Evolutionary conservation across 2,113 vertebrate species (phyloP).

Genomic region (Epinephelus fuscoguttatus): DNA sequence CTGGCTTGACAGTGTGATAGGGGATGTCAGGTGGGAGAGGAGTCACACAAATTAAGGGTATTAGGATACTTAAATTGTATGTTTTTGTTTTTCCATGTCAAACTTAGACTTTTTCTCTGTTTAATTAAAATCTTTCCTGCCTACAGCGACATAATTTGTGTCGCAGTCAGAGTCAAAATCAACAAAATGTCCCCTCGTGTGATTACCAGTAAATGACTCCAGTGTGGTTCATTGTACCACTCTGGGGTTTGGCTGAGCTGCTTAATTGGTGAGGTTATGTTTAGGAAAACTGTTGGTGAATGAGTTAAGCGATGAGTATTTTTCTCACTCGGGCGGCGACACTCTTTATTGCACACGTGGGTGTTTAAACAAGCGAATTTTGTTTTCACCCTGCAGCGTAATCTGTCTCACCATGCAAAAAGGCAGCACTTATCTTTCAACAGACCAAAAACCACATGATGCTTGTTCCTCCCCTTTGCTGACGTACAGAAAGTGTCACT

Average conservation of each 20-base stretch:
- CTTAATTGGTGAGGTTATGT: slow-evolving; percentile 11
- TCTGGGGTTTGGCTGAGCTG: not conserved
- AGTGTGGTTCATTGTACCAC: slow-evolving; percentile 13
- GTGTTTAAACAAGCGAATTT: slow-evolving; percentile 28
- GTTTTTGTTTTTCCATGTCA: not conserved
- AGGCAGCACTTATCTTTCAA: slow-evolving; percentile 14
- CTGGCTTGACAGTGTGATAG: slow-evolving; percentile 38
- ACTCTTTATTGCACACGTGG: not conserved
- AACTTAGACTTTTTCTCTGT: not conserved
- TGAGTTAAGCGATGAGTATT: slow-evolving; percentile 7
- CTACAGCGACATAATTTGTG: slow-evolving; percentile 3
- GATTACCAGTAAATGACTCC: slow-evolving; percentile 40
- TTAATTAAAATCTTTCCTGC: not conserved
- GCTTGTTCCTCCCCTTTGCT: not conserved
- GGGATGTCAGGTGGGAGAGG: slow-evolving; percentile 5
- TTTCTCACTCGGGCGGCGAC: not conserved
- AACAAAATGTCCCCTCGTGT: slow-evolving; percentile 31
- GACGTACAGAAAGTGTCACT: not conserved
- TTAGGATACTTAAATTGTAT: not conserved
- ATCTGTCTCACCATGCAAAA: slow-evolving; percentile 15
- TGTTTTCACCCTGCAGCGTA: not conserved
- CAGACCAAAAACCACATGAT: not conserved
- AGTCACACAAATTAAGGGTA: not conserved
- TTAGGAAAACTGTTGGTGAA: slow-evolving; percentile 11
- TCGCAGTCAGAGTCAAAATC: slow-evolving; percentile 18